Conservation (phyloP, 1,140 invertebrate species). For the Andricus grossulariae region DNA sequence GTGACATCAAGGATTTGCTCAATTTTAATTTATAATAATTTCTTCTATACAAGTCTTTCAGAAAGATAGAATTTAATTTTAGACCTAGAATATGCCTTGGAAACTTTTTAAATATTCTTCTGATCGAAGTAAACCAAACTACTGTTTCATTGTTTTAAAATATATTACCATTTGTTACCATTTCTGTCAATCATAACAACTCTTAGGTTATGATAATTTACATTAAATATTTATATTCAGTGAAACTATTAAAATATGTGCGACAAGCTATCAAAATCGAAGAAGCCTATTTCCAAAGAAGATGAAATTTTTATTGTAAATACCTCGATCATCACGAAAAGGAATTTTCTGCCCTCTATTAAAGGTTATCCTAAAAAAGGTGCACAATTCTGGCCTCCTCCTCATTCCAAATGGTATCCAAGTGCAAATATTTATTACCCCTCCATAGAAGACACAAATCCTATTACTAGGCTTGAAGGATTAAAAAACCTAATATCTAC, state of each 20-base stretch:
- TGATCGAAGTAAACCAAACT: too few species aligned
- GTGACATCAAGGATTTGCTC: background rate
- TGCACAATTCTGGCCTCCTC: slow-evolving; percentile 20
- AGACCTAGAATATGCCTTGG: too few species aligned
- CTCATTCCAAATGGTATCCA: slow-evolving; percentile 56
- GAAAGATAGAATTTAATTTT: too few species aligned
- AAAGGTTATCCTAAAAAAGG: slow-evolving; percentile 39
- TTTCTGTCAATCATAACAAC: too few species aligned
- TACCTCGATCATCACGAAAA: slow-evolving; percentile 44
- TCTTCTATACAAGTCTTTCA: too few species aligned
- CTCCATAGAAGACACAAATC: slow-evolving; percentile 67
- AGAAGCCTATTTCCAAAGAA: background rate
- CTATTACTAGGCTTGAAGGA: slow-evolving; percentile 55
- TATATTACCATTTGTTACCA: too few species aligned
- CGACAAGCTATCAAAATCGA: too few species aligned
- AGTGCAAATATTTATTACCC: slow-evolving; percentile 68
- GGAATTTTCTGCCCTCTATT: slow-evolving; percentile 40
- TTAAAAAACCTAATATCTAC: slow-evolving; percentile 3
- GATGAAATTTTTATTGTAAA: background rate
- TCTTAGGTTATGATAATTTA: too few species aligned
- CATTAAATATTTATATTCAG: too few species aligned
- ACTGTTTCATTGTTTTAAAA: too few species aligned
- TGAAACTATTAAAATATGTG: too few species aligned
- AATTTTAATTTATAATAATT: slow-evolving; percentile 7
- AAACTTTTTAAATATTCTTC: too few species aligned